Evolutionary conservation across 2,797 vertebrate genomes (phyloP).

Genomic region (Pseudomugil tenellus): DNA sequence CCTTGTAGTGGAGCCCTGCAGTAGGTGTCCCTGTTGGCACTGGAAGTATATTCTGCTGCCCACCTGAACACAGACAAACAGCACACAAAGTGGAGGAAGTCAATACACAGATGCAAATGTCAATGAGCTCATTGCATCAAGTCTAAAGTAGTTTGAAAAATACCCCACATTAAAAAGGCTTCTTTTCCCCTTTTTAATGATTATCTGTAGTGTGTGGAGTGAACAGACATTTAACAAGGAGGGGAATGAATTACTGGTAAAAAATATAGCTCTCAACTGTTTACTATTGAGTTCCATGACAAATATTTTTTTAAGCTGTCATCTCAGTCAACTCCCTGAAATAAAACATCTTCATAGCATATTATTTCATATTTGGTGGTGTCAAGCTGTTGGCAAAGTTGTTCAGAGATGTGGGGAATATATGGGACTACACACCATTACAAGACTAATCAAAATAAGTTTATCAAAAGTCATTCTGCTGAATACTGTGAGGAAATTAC

Average conservation of each 20-base stretch:
- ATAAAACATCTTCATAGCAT: constrained; percentile 10
- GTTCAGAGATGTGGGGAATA: constrained; percentile 51
- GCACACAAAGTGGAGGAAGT: constrained; percentile 57
- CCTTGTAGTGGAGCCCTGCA: constrained; percentile 94
- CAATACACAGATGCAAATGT: constrained; percentile 74
- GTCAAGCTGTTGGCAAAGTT: constrained; percentile 41
- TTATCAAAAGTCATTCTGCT: constrained; percentile 47
- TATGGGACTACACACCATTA: constrained; percentile 33
- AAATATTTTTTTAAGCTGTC: constrained; percentile 26
- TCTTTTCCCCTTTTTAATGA: constrained; percentile 50
- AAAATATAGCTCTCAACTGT: constrained; percentile 16
- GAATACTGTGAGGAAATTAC: constrained; percentile 53
- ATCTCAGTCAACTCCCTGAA: constrained; percentile 17
- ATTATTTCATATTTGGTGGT: constrained; percentile 10
- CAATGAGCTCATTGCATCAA: constrained; percentile 64
- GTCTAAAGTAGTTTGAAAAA: constrained; percentile 63
- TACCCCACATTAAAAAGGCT: constrained; percentile 34
- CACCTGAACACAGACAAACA: constrained; percentile 82
- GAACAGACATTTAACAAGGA: constrained; percentile 55
- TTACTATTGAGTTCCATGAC: constrained; percentile 26
- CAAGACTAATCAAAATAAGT: constrained; percentile 51
- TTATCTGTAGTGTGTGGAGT: constrained; percentile 60
- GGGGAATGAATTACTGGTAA: constrained; percentile 13
- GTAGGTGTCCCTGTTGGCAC: constrained; percentile 93
- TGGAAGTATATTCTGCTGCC: constrained; percentile 92